These are phyloP conservation scores for Macroramphosus scolopax DNA, from an alignment of 2,797 vertebrate species.

Conservation along the genomic window DNA sequence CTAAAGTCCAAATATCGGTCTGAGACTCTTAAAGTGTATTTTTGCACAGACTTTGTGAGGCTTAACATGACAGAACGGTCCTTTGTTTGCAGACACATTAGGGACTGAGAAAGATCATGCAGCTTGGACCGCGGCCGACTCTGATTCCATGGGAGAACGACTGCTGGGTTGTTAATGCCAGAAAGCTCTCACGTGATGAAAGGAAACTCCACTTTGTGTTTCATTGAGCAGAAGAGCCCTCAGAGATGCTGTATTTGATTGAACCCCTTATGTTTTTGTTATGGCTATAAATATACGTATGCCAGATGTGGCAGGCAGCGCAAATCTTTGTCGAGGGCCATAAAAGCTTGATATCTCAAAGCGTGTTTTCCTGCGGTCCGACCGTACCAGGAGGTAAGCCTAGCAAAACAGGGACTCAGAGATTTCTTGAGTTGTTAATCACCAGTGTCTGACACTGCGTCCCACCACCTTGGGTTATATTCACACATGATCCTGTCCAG, in stretches of 20 bases:
- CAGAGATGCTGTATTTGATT: slow-evolving; percentile 71
- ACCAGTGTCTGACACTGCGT: slow-evolving; percentile 51
- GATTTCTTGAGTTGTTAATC: slow-evolving; percentile 38
- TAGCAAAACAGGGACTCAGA: slow-evolving; percentile 49
- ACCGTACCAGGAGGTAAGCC: slow-evolving; percentile 53
- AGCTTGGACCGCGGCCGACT: slow-evolving; percentile 46
- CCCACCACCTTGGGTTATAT: slow-evolving; percentile 46
- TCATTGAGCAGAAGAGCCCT: slow-evolving; percentile 47
- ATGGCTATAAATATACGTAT: slow-evolving; percentile 69
- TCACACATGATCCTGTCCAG: slow-evolving; percentile 41
- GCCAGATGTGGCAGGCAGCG: slow-evolving; percentile 65
- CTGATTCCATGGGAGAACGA: slow-evolving; percentile 74
- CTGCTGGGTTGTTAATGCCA: slow-evolving; percentile 69
- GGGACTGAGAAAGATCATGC: slow-evolving; percentile 47
- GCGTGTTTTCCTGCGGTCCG: slow-evolving; percentile 41
- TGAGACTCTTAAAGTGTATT: slow-evolving; percentile 29
- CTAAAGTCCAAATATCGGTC: no score
- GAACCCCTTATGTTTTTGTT: slow-evolving; percentile 68
- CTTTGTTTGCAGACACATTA: slow-evolving; percentile 65
- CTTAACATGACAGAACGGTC: slow-evolving; percentile 55
- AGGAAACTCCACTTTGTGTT: slow-evolving; percentile 57
- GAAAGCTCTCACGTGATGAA: slow-evolving; percentile 65
- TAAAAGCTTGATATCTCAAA: slow-evolving; percentile 63
- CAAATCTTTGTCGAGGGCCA: slow-evolving; percentile 55
- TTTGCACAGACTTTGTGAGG: slow-evolving; percentile 52